phyloP scores from a whole-genome alignment of 2,888 invertebrate genomes.

The Schizotus pectinicornis region DNA sequence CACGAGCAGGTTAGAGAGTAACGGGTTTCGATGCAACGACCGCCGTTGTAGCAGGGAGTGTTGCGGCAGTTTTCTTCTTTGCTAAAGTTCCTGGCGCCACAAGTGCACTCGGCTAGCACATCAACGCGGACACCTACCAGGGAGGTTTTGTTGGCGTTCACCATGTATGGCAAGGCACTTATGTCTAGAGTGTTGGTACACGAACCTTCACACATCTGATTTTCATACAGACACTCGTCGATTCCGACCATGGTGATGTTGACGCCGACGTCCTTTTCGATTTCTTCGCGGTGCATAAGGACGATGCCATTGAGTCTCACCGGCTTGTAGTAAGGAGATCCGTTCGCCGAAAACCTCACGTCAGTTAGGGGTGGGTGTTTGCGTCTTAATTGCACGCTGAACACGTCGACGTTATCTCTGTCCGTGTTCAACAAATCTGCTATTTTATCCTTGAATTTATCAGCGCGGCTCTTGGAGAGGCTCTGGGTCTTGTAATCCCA shows the following conservation, averaged over 20 bases:
- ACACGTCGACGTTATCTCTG: slow-evolving; percentile 91
- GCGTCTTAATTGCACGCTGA: slow-evolving; percentile 90
- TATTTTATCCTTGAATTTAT: slow-evolving; percentile 87
- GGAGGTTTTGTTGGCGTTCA: slow-evolving; percentile 96
- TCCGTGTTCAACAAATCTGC: slow-evolving; percentile 85
- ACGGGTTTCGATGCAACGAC: slow-evolving; percentile 90
- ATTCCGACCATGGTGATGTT: slow-evolving; percentile 98
- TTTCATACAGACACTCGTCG: slow-evolving; percentile 94
- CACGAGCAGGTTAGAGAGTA: slow-evolving; percentile 91
- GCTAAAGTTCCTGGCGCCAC: slow-evolving; percentile 91
- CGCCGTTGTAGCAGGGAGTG: slow-evolving; percentile 94
- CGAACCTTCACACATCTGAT: slow-evolving; percentile 94
- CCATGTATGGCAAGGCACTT: slow-evolving; percentile 89
- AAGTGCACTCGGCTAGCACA: slow-evolving; percentile 90
- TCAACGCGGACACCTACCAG: slow-evolving; percentile 95
- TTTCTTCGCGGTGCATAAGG: slow-evolving; percentile 90
- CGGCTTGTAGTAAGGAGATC: slow-evolving; percentile 94
- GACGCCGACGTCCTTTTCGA: slow-evolving; percentile 92
- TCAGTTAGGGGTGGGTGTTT: slow-evolving; percentile 90
- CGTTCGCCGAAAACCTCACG: slow-evolving; percentile 92
- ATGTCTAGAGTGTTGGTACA: slow-evolving; percentile 93
- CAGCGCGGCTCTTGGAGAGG: slow-evolving; percentile 84
- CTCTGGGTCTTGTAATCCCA: slow-evolving; percentile 92
- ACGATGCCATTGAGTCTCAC: slow-evolving; percentile 94
- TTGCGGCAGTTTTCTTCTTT: slow-evolving; percentile 88